Evolutionary conservation across 2,797 vertebrate species (phyloP).

Genomic region (Danionella dracula): DNA sequence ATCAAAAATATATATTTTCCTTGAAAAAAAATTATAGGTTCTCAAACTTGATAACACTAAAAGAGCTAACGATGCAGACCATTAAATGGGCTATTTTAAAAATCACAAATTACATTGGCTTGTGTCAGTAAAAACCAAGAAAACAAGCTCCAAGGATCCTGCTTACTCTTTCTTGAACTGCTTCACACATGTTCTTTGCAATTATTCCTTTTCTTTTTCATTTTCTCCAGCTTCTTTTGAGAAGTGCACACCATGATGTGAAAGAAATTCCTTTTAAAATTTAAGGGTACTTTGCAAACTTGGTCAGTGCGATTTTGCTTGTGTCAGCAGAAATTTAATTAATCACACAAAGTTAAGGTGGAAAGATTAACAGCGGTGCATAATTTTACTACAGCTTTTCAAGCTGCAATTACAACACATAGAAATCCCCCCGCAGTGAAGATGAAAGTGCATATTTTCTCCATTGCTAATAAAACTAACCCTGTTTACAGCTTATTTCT

Average conservation of each 20-base stretch:
- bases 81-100: too few species aligned
- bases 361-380: background rate
- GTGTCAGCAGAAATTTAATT: slow-evolving; percentile 14
- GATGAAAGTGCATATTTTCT: background rate
- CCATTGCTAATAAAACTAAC: too few species aligned
- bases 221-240: background rate
- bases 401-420: background rate
- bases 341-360: background rate
- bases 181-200: background rate
- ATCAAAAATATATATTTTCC: too few species aligned
- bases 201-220: background rate
- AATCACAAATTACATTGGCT: too few species aligned
- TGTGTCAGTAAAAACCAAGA: too few species aligned
- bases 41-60: too few species aligned
- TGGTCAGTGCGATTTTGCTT: slow-evolving; percentile 5
- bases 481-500: background rate
- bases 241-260: background rate
- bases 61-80: too few species aligned
- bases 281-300: slow-evolving; percentile 8
- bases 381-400: background rate
- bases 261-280: slow-evolving; percentile 13
- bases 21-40: too few species aligned
- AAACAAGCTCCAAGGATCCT: background rate
- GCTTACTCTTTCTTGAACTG: slow-evolving; percentile 13
- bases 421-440: background rate